Conservation (phyloP, 2,113 vertebrate species). For the Nycticryphes semicollaris region DNA sequence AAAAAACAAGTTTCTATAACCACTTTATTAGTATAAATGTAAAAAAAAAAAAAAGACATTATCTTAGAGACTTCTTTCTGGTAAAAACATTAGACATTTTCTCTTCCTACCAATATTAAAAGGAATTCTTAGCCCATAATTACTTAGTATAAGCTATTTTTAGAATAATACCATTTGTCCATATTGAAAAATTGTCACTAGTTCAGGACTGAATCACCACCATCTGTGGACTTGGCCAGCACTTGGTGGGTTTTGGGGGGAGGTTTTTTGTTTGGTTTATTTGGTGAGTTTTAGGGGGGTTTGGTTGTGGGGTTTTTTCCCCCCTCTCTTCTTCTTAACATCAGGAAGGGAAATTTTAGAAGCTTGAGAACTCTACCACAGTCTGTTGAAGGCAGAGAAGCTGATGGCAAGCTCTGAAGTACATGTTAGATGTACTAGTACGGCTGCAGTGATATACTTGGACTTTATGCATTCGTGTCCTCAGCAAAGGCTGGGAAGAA, state of each 20-base stretch:
- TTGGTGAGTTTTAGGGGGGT: neutral
- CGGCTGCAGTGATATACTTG: accelerated
- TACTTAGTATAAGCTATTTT: slow-evolving; percentile 12
- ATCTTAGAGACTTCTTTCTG: neutral
- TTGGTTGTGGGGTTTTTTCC: neutral
- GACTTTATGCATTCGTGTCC: neutral
- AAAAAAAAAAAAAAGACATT: neutral
- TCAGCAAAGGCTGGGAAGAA: neutral
- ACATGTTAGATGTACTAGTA: neutral
- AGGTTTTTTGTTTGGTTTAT: neutral
- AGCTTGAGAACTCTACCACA: neutral
- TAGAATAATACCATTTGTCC: neutral
- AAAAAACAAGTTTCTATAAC: slow-evolving; percentile 9
- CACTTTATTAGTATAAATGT: neutral
- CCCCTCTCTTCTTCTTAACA: neutral
- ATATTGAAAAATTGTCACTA: neutral
- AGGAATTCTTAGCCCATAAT: neutral
- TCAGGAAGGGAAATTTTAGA: neutral
- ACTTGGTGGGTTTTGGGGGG: neutral
- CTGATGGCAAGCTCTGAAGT: neutral
- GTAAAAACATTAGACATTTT: neutral
- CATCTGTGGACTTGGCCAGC: neutral
- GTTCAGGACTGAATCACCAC: neutral
- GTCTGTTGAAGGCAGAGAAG: neutral
- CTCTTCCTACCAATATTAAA: neutral